Percentiles rank a stretch among this genome's conserved stretches.
phyloP scores from a whole-genome alignment of 2,888 invertebrate genomes.

The Agrochola litura region DNA sequence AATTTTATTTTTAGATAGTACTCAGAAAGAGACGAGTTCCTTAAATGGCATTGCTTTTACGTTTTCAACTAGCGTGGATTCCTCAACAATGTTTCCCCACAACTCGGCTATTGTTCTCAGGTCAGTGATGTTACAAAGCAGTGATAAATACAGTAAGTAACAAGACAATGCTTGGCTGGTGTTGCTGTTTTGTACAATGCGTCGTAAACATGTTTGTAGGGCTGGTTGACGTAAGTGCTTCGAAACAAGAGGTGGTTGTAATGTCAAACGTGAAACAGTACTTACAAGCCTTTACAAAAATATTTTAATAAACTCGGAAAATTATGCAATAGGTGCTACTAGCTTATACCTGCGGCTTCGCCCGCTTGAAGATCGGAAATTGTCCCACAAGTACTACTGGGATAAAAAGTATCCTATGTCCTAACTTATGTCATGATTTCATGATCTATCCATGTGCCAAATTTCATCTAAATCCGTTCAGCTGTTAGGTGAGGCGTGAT shows the following conservation, averaged over 20 bases:
- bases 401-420: no score
- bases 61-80: not conserved
- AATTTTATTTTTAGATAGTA: not conserved
- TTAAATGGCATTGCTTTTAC: not conserved
- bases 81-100: slow-evolving; percentile 11
- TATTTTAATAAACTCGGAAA: not conserved
- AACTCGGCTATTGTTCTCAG: slow-evolving; percentile 42
- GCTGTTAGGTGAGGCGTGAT: no score
- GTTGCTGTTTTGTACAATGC: slow-evolving; percentile 35
- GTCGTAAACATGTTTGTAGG: slow-evolving; percentile 41
- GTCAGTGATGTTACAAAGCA: slow-evolving; percentile 35
- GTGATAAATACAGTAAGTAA: slow-evolving; percentile 40
- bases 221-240: slow-evolving; percentile 9
- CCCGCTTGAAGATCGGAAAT: no score
- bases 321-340: no score
- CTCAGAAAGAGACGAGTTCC: not conserved
- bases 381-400: no score
- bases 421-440: no score
- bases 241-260: not conserved
- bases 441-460: no score
- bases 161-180: slow-evolving; percentile 34
- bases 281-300: not conserved
- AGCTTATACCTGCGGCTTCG: no score
- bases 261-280: no score
- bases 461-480: no score